These are phyloP conservation scores for Cladorhizidae sp. DNA, from an alignment of 37 sponge, comb jelly and placozoan species.

Conservation along the genomic window DNA sequence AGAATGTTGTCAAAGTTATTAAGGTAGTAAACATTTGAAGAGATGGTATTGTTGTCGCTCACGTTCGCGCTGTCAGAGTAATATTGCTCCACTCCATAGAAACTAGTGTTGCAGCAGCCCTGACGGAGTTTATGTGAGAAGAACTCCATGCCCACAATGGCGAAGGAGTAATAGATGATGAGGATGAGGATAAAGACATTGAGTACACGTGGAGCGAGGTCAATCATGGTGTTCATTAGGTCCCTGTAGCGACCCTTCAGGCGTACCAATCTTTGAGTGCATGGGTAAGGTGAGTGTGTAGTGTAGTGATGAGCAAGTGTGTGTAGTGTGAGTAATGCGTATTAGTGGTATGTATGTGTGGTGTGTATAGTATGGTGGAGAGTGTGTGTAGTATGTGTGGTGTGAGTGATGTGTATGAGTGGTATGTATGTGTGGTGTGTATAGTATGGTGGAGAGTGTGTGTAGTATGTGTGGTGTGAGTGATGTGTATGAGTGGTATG, in stretches of 20 bases:
- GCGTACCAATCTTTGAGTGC: slow-evolving; percentile 52
- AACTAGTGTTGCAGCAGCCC: slow-evolving; percentile 58
- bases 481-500: too few species aligned
- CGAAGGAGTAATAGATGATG: slow-evolving; percentile 72
- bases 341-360: too few species aligned
- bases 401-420: too few species aligned
- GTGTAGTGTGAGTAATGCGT: too few species aligned
- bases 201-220: slow-evolving; percentile 61
- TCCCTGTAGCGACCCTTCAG: slow-evolving; percentile 76
- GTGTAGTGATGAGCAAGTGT: too few species aligned
- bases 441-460: too few species aligned
- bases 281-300: too few species aligned
- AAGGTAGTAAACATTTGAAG: slow-evolving; percentile 50
- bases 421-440: too few species aligned
- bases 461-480: too few species aligned
- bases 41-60: background rate
- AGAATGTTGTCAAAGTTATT: slow-evolving; percentile 82
- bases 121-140: slow-evolving; percentile 29
- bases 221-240: slow-evolving; percentile 70
- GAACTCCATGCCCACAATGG: slow-evolving; percentile 87
- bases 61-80: slow-evolving; percentile 16
- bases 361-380: too few species aligned
- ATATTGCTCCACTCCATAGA: slow-evolving; percentile 34
- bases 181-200: slow-evolving; percentile 34
- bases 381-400: too few species aligned